Evolutionary conservation across 2,888 invertebrate genomes (phyloP), one percentile per base, ranked within the genome.

Genomic region (Holacanthella duospinosa): DNA sequence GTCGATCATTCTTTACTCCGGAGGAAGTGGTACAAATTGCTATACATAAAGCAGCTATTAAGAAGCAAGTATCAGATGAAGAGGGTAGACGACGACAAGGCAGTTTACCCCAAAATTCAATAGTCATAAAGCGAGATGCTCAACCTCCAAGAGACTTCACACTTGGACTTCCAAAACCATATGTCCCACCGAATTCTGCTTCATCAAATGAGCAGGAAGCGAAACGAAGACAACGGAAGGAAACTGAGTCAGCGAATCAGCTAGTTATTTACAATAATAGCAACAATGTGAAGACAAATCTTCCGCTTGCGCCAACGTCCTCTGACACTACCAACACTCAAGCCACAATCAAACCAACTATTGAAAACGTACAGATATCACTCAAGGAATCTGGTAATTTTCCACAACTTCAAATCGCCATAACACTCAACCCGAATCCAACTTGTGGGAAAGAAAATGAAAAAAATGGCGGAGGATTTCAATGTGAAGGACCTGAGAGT

Each of bases 41-140:
- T 12, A 74, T 78, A 19, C 77, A 77, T 65, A 77, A 78, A 66
- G 77, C 78, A 19, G 77, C 78, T 16, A 77, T 78, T 62, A 77
- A 77, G 60, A 78, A 78, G 66, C 78, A 78, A 71, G 73, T 78
- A 67, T 76, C 75, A n/a, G 70, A 74, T 54, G 77, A 77, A 66
- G 77, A 76, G 60, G 75, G 74, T 26, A 69, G 74, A 55, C 66
- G 75, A 57, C 57, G 68, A 27, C 62, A 68, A 57, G 68, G 66
- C 55, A 71, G 68, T 44, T 59, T 70, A 63, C 54, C 66, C 1
- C 64, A 64, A 43, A 59, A 9, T 21, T 6, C 36, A 12, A 6
- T 16, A 6, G 16, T 12, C 9, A 6, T 12, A 36, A 21, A 21
- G 21, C 16, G 12, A 21, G 48, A 6, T 43, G 29, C 48, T 28